Evolutionary conservation across 2,113 vertebrate species (phyloP).

Genomic region (Smithornis capensis): DNA sequence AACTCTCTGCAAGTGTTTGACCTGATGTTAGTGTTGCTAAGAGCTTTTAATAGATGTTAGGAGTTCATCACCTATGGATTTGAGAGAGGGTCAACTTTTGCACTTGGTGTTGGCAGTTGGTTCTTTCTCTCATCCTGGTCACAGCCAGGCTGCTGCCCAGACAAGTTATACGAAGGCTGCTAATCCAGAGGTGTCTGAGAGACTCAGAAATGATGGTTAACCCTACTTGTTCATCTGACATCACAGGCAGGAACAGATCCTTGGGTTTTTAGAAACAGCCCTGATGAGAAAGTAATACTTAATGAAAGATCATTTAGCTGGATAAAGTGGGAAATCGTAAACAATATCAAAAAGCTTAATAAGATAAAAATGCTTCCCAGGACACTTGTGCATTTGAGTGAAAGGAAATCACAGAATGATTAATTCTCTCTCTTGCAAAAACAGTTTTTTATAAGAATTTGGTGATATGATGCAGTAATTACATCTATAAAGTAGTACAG

Average conservation of each 20-base stretch:
- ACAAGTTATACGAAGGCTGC: neutral
- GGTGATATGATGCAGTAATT: neutral
- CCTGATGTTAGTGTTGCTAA: neutral
- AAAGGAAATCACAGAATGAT: neutral
- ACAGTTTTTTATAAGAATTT: neutral
- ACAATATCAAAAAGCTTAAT: neutral
- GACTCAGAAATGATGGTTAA: neutral
- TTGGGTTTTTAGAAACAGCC: neutral
- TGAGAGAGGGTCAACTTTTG: neutral
- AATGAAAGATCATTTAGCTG: neutral
- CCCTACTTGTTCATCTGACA: neutral
- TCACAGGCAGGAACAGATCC: neutral
- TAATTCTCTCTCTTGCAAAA: neutral
- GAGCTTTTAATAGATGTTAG: neutral
- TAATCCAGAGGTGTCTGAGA: neutral
- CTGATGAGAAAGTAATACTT: neutral
- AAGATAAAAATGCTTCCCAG: neutral
- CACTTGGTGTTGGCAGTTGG: neutral
- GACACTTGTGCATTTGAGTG: neutral
- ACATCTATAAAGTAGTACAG: neutral
- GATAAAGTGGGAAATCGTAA: neutral
- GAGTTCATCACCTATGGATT: fast-evolving
- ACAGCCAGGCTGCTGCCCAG: neutral
- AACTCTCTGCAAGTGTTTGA: neutral
- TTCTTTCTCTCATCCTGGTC: neutral